Base-by-base conservation (phyloP, 2,888 invertebrate species). In the Tenthredo livida region DNA sequence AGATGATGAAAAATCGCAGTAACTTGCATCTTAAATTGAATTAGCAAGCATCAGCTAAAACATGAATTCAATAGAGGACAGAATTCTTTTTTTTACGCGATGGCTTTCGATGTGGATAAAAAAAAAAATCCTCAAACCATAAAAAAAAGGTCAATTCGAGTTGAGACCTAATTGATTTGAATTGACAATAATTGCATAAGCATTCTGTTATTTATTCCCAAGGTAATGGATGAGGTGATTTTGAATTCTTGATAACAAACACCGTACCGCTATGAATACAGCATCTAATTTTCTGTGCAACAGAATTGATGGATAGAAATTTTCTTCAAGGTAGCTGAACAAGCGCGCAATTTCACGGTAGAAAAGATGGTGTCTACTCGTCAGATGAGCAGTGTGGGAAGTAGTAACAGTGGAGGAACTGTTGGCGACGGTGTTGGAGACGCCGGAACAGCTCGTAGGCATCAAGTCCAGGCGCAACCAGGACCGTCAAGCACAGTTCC, bases 331-430 rank as follows among this genome's bases (percentile, higher is more conserved):
- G 84, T 86, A 87, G 87, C 72, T 86, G 85, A 85, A 86, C 84
- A 85, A 87, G 50, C 82, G 54, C n/a, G 77, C 73, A 43, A 75
- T 65, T 58, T 77, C 83, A 84, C 65, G 25, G 75, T 75, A 80
- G 65, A 50, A 84, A 94, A 91, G 92, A 95, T 95, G 95, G 95
- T 95, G 87, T 95, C 94, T 40, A 95, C 95, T 85, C 94, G 95
- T 89, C 94, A 94, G 90, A 94, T 94, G 91, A 94, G 94, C 87
- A 94, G 93, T 88, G 94, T 94, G 88, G 93, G 92, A 87, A 93
- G 93, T 86, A 90, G 89, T 87, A 91, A 91, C 85, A 92, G 92
- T 83, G 91, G 91, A 80, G 89, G 91, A 21, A 91, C 89, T 40
- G 88, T 90, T 9, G 92, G 92, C 25, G 88, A 90, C 12, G 92